Evolutionary conservation across 2,797 vertebrate species (phyloP).

Genomic region (Telmatherina bonti): DNA sequence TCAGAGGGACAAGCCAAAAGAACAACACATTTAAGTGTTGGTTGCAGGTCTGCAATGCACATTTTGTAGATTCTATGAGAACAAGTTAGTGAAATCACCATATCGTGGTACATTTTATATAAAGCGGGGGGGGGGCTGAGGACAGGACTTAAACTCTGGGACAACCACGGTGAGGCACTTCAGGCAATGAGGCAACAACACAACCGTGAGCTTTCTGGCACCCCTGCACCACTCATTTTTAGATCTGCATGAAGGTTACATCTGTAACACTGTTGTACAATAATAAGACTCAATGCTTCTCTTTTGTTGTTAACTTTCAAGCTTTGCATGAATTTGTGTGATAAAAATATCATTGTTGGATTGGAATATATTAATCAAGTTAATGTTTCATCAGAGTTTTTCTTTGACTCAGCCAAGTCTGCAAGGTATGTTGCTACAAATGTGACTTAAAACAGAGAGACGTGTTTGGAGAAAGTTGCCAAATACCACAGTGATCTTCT

Average conservation of each 20-base stretch:
- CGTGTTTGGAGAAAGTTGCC: slow-evolving; percentile 53
- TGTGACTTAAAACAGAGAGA: slow-evolving; percentile 56
- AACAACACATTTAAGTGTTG: no score
- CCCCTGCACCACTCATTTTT: no score
- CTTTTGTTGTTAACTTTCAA: background rate
- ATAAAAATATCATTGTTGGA: slow-evolving; percentile 16
- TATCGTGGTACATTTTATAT: no score
- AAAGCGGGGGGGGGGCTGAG: no score
- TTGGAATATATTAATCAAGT: slow-evolving; percentile 42
- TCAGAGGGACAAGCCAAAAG: no score
- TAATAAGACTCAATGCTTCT: slow-evolving; percentile 6
- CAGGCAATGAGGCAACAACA: no score
- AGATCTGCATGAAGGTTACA: background rate
- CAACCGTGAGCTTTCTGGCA: no score
- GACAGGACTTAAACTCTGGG: no score
- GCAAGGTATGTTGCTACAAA: slow-evolving; percentile 45
- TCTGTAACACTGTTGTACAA: background rate
- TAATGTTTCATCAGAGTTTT: slow-evolving; percentile 40
- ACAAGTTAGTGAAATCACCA: no score
- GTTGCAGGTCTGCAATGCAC: no score
- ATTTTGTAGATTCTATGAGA: no score
- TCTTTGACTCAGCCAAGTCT: slow-evolving; percentile 50
- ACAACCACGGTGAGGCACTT: no score
- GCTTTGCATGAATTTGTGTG: background rate
- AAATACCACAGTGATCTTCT: slow-evolving; percentile 40